Conservation (phyloP, 2,113 vertebrate species). For the Poecile atricapillus region DNA sequence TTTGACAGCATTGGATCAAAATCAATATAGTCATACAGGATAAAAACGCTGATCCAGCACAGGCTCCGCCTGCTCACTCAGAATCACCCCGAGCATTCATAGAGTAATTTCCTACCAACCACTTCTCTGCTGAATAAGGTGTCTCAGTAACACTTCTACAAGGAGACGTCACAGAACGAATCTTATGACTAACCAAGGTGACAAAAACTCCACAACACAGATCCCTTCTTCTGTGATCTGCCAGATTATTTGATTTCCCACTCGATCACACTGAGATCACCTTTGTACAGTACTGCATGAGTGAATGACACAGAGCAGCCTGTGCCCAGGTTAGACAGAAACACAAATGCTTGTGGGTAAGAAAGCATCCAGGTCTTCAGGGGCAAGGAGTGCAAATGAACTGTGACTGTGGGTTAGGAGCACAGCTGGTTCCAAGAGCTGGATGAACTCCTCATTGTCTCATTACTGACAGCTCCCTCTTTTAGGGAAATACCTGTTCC, state of each 20-base stretch:
- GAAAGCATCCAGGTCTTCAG: background rate
- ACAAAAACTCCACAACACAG: background rate
- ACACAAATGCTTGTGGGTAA: background rate
- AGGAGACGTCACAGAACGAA: background rate
- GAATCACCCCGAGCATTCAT: background rate
- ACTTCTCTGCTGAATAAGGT: background rate
- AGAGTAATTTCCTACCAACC: background rate
- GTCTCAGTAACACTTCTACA: background rate
- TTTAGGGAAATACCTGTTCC: background rate
- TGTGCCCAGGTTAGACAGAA: background rate
- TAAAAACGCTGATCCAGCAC: conserved; percentile 17
- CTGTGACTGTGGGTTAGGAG: background rate
- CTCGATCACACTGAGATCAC: background rate
- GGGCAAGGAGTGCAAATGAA: background rate
- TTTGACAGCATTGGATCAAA: background rate
- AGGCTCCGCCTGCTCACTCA: background rate
- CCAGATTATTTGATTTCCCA: background rate
- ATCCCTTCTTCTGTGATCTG: background rate
- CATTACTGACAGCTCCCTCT: background rate
- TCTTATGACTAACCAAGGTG: background rate
- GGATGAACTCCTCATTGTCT: background rate
- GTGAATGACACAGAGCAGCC: background rate
- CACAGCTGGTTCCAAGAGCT: background rate
- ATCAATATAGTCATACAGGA: background rate
- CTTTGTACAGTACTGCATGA: background rate